Percentiles rank a stretch among this genome's conserved stretches.
Conservation (phyloP, 2,113 vertebrate genomes). For the Pomatostomus ruficeps region DNA sequence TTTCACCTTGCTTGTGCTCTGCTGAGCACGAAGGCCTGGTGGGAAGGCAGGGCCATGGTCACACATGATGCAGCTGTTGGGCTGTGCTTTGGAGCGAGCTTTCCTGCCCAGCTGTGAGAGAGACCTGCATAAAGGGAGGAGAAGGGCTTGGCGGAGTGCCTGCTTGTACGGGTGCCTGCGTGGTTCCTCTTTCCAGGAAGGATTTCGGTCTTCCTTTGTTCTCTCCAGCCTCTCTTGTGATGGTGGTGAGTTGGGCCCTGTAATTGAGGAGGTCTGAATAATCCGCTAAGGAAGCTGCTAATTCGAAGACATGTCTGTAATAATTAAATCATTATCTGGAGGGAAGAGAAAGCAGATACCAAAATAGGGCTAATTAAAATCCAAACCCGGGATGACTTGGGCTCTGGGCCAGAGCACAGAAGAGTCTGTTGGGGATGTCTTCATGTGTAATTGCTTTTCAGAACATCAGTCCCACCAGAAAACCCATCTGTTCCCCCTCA, state of each 20-base stretch:
- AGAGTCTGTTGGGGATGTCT: conserved; percentile 25
- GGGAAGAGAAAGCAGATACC: conserved; percentile 39
- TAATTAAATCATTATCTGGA: conserved; percentile 62
- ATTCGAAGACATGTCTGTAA: conserved; percentile 39
- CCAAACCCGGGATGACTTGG: conserved; percentile 7
- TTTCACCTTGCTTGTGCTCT: neutral
- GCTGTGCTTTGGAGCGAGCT: neutral
- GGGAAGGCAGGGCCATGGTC: neutral
- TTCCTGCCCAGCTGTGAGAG: neutral
- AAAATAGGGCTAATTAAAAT: conserved; percentile 46
- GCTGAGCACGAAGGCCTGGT: neutral
- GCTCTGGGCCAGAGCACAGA: conserved; percentile 34
- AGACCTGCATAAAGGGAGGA: neutral
- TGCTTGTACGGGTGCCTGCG: fast-evolving
- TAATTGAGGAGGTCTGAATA: conserved; percentile 30
- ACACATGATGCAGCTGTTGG: neutral
- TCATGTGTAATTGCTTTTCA: conserved; percentile 63
- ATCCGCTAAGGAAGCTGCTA: conserved; percentile 42
- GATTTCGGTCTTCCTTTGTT: neutral
- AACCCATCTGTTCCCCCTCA: conserved; percentile 1
- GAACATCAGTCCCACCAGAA: conserved; percentile 26
- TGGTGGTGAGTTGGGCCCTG: neutral
- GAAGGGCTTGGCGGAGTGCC: neutral
- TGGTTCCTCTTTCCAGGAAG: neutral
- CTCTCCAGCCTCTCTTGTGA: neutral